phyloP scores from a whole-genome alignment of 2,888 invertebrate genomes.

The Tenthredo notha region DNA sequence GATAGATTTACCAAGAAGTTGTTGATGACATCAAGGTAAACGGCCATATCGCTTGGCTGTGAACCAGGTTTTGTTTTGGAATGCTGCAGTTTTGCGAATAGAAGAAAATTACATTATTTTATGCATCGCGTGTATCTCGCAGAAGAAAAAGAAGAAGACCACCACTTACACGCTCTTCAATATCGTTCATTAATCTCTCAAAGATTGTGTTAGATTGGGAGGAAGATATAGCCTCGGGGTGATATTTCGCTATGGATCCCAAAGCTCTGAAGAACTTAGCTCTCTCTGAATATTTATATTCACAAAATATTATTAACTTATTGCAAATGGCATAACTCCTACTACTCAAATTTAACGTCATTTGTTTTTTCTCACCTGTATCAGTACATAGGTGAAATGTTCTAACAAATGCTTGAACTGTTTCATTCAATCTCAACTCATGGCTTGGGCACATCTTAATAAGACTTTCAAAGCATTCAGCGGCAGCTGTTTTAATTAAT shows the following conservation, averaged over 20 bases:
- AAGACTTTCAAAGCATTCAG: slow-evolving; percentile 62
- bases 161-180: slow-evolving; percentile 59
- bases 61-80: slow-evolving; percentile 49
- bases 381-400: slow-evolving; percentile 55
- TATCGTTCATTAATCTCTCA: slow-evolving; percentile 59
- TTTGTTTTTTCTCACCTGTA: slow-evolving; percentile 61
- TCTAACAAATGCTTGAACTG: slow-evolving; percentile 57
- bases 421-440: slow-evolving; percentile 61
- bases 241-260: slow-evolving; percentile 62
- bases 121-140: not conserved
- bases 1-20: slow-evolving; percentile 65
- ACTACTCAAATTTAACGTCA: not conserved
- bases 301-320: not conserved
- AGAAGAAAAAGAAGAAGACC: not conserved
- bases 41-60: slow-evolving; percentile 60
- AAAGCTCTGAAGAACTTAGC: slow-evolving; percentile 60
- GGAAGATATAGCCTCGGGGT: slow-evolving; percentile 54
- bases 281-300: slow-evolving; percentile 60
- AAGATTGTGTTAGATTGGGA: slow-evolving; percentile 47
- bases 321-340: not conserved
- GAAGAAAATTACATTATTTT: slow-evolving; percentile 10
- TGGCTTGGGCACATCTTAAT: slow-evolving; percentile 63
- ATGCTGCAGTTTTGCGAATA: slow-evolving; percentile 57
- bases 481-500: slow-evolving; percentile 64
- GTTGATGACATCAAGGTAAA: slow-evolving; percentile 65